Evolutionary conservation across 2,113 vertebrate species (phyloP).

Genomic region (Aspidoscelis tigris): DNA sequence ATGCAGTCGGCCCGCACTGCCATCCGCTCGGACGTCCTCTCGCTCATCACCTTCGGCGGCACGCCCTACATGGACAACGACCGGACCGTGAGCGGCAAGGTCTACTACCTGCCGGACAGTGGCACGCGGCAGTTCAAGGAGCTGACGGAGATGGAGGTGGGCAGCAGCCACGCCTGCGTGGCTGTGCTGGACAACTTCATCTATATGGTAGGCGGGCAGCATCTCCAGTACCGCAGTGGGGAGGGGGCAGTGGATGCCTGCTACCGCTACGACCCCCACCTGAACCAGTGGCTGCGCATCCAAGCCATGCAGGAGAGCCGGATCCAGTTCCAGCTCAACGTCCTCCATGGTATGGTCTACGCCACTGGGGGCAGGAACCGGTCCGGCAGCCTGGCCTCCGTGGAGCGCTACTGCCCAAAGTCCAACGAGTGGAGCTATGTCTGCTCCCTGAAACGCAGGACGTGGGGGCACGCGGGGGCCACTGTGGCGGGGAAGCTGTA

Average conservation of each 20-base stretch:
- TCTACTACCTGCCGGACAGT: slow-evolving; percentile 84
- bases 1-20: slow-evolving; percentile 90
- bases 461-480: slow-evolving; percentile 94
- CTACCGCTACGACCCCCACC: slow-evolving; percentile 93
- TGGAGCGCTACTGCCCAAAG: slow-evolving; percentile 92
- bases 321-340: slow-evolving; percentile 95
- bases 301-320: slow-evolving; percentile 93
- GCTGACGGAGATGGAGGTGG: slow-evolving; percentile 89
- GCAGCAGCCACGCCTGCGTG: slow-evolving; percentile 93
- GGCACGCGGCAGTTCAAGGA: slow-evolving; percentile 89
- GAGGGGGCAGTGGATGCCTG: slow-evolving; percentile 91
- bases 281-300: slow-evolving; percentile 92
- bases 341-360: slow-evolving; percentile 84
- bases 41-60: slow-evolving; percentile 91
- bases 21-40: slow-evolving; percentile 86
- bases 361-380: slow-evolving; percentile 95
- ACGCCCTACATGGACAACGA: slow-evolving; percentile 97
- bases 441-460: slow-evolving; percentile 90
- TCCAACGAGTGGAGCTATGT: slow-evolving; percentile 90
- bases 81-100: slow-evolving; percentile 88
- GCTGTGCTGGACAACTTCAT: slow-evolving; percentile 95
- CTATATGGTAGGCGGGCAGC: slow-evolving; percentile 93
- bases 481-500: slow-evolving; percentile 84
- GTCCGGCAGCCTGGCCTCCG: slow-evolving; percentile 91
- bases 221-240: slow-evolving; percentile 93